Evolutionary conservation across 1,140 invertebrate genomes (phyloP).

Genomic region (Zaprionus africanus): DNA sequence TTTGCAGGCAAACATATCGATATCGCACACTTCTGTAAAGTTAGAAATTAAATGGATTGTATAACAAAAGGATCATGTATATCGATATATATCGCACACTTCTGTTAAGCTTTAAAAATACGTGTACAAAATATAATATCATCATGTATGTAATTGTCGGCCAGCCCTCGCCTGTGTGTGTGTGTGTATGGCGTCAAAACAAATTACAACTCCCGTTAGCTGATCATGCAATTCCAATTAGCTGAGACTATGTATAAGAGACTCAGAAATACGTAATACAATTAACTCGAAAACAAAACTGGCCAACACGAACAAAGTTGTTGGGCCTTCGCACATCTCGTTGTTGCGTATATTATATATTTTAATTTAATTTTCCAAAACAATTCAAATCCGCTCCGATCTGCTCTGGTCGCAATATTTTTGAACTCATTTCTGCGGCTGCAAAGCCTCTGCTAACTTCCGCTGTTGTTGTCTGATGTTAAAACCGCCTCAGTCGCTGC

Average conservation of each 20-base stretch:
- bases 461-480: conserved; percentile 60
- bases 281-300: conserved; percentile 65
- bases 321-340: conserved; percentile 41
- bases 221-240: conserved; percentile 80
- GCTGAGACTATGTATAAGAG: conserved; percentile 53
- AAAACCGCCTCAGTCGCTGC: conserved; percentile 23
- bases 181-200: conserved; percentile 42
- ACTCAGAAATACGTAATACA: conserved; percentile 62
- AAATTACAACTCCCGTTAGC: conserved; percentile 61
- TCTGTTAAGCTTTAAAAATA: neutral
- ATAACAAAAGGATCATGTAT: too few species aligned
- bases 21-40: neutral
- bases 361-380: conserved; percentile 24
- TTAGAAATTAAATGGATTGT: neutral
- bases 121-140: neutral
- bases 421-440: conserved; percentile 55
- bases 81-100: neutral
- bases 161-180: conserved; percentile 16
- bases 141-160: neutral
- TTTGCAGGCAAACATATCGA: too few species aligned
- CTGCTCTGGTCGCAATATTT: conserved; percentile 13
- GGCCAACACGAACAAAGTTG: conserved; percentile 56
- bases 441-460: conserved; percentile 69
- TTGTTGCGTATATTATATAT: conserved; percentile 39
- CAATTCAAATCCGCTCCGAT: conserved; percentile 5